Percentiles rank a stretch among this genome's conserved stretches.
Evolutionary conservation across 2,797 vertebrate genomes (phyloP).

Genomic region (Mallotus villosus): DNA sequence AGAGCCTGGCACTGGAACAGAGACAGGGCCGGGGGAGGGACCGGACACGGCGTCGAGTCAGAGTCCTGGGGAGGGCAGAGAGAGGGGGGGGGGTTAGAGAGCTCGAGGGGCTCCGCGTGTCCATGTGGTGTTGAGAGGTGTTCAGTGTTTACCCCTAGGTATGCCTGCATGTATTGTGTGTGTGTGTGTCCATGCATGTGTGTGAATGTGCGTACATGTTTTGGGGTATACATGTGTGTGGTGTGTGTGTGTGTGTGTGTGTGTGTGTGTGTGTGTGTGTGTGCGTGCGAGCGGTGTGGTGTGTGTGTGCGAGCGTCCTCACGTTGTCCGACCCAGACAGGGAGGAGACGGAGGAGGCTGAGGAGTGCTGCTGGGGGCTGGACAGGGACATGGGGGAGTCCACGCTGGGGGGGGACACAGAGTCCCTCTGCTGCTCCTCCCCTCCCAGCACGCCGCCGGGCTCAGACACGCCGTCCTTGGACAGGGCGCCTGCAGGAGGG

Average conservation of each 20-base stretch:
- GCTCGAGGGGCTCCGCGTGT: background rate
- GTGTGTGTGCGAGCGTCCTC: slow-evolving; percentile 54
- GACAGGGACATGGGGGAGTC: slow-evolving; percentile 86
- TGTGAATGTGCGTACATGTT: background rate
- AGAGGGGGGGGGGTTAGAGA: background rate
- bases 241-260: slow-evolving; percentile 2
- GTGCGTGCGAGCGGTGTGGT: background rate
- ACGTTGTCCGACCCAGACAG: slow-evolving; percentile 95
- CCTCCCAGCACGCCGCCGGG: slow-evolving; percentile 50
- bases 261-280: slow-evolving; percentile 15
- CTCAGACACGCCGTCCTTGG: slow-evolving; percentile 54
- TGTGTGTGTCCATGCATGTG: background rate
- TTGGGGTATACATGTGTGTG: no score
- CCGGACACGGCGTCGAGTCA: slow-evolving; percentile 84
- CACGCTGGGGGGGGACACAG: slow-evolving; percentile 79
- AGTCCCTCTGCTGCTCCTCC: slow-evolving; percentile 82
- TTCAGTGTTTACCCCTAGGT: no score
- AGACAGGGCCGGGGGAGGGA: slow-evolving; percentile 74
- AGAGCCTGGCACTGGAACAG: slow-evolving; percentile 82
- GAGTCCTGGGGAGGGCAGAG: slow-evolving; percentile 81
- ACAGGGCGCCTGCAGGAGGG: slow-evolving; percentile 25
- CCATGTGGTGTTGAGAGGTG: no score
- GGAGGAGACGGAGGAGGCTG: slow-evolving; percentile 90
- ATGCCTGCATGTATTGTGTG: no score
- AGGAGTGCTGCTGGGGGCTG: slow-evolving; percentile 88